These are phyloP conservation scores for Melanophora roralis DNA, from an alignment of 2,888 invertebrate species.

Conservation along the genomic window DNA sequence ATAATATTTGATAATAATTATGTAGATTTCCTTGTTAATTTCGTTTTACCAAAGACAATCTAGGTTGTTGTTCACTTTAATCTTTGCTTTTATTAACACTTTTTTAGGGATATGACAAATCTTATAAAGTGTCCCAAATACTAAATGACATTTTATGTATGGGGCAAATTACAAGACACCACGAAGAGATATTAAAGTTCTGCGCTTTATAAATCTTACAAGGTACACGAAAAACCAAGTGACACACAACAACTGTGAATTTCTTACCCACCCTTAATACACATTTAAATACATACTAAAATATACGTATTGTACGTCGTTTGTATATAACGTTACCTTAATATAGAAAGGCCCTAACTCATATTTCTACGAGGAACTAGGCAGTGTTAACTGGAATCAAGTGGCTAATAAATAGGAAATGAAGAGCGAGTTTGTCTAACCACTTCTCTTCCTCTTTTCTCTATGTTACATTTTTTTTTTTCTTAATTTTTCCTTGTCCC, in stretches of 20 bases:
- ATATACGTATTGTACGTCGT: background rate
- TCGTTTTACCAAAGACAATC: background rate
- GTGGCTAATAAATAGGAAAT: no score
- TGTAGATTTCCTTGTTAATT: slow-evolving; percentile 22
- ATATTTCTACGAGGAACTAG: no score
- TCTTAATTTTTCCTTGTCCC: no score
- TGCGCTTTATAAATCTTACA: background rate
- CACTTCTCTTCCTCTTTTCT: no score
- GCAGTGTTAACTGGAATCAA: no score
- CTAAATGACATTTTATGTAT: slow-evolving; percentile 39
- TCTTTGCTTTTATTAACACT: slow-evolving; percentile 32
- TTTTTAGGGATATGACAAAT: slow-evolving; percentile 20
- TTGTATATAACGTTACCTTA: no score
- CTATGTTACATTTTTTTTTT: no score
- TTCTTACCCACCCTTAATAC: no score
- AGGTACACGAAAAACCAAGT: background rate
- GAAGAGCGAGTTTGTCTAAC: no score
- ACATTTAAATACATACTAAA: no score
- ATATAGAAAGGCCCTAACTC: no score
- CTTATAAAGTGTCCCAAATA: slow-evolving; percentile 31
- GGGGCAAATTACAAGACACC: background rate
- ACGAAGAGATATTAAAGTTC: background rate
- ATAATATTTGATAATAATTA: no score
- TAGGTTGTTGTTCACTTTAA: slow-evolving; percentile 9
- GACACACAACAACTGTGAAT: background rate